Conservation (phyloP, 2,113 vertebrate species). For the Dryoscopus gambensis region DNA sequence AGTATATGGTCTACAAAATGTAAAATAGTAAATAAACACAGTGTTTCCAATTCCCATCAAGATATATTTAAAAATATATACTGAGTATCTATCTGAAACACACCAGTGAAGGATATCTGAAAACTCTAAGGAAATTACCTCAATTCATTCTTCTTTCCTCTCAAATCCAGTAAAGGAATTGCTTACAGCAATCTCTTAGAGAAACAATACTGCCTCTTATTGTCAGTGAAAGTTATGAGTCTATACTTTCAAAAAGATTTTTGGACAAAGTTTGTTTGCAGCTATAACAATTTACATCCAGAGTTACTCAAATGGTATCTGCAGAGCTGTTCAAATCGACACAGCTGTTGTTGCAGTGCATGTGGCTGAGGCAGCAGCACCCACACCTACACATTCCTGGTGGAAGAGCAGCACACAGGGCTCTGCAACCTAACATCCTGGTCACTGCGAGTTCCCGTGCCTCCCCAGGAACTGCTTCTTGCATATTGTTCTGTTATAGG, state of each 20-base stretch:
- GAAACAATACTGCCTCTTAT: neutral
- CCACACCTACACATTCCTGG: no score
- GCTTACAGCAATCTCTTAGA: neutral
- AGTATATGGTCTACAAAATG: neutral
- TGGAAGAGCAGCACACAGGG: no score
- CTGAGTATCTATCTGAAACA: neutral
- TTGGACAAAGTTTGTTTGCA: neutral
- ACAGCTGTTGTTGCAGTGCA: no score
- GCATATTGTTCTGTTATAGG: no score
- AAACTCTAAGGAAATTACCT: neutral
- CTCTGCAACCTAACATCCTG: no score
- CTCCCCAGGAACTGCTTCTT: no score
- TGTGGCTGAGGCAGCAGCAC: no score
- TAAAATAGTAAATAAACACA: neutral
- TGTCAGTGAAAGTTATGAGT: neutral
- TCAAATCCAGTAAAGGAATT: neutral
- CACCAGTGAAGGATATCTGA: neutral
- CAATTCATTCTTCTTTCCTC: neutral
- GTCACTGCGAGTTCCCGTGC: no score
- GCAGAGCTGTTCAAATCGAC: neutral
- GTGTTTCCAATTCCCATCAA: neutral
- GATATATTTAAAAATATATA: neutral
- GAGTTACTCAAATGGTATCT: neutral
- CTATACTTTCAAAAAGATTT: neutral
- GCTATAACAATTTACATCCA: neutral